phyloP scores from a whole-genome alignment of 1,140 invertebrate species.

The Drosophila erecta region DNA sequence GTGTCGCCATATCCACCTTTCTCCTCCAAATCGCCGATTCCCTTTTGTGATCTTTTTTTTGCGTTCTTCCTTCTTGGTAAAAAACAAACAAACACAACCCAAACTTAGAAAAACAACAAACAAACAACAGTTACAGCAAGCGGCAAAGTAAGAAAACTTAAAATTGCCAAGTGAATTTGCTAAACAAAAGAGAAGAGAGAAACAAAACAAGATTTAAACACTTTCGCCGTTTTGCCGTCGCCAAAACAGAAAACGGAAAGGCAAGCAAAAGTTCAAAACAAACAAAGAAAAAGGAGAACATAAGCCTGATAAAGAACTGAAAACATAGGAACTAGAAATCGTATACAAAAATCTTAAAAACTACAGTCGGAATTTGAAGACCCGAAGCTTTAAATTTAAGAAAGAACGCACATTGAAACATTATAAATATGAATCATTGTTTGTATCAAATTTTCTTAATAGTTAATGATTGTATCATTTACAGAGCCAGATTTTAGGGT shows the following conservation, averaged over 20 bases:
- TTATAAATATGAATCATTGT: no score
- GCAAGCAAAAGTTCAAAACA: slow-evolving; percentile 23
- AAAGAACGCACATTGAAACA: no score
- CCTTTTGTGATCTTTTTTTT: slow-evolving; percentile 13
- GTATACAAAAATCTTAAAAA: no score
- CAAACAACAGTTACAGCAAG: neutral
- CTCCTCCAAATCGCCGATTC: neutral
- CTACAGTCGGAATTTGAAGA: no score
- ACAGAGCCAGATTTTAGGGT: no score
- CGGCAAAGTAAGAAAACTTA: slow-evolving; percentile 3
- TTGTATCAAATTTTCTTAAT: no score
- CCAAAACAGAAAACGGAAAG: slow-evolving; percentile 58
- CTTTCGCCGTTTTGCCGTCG: slow-evolving; percentile 68
- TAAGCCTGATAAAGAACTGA: neutral
- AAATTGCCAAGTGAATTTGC: slow-evolving; percentile 22
- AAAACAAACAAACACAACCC: neutral
- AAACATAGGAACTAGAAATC: neutral
- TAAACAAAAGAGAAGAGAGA: slow-evolving; percentile 13
- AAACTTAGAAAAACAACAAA: slow-evolving; percentile 1
- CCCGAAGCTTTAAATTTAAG: no score
- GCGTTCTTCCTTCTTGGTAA: slow-evolving; percentile 4
- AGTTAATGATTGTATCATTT: no score
- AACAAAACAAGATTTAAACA: slow-evolving; percentile 13
- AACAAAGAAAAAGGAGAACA: neutral
- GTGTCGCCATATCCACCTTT: neutral